A percentile compares a stretch with the other conserved stretches of the same genome.
These are phyloP conservation scores for Chloroclystis v-ata DNA, from an alignment of 2,888 invertebrate genomes.

Conservation along the genomic window DNA sequence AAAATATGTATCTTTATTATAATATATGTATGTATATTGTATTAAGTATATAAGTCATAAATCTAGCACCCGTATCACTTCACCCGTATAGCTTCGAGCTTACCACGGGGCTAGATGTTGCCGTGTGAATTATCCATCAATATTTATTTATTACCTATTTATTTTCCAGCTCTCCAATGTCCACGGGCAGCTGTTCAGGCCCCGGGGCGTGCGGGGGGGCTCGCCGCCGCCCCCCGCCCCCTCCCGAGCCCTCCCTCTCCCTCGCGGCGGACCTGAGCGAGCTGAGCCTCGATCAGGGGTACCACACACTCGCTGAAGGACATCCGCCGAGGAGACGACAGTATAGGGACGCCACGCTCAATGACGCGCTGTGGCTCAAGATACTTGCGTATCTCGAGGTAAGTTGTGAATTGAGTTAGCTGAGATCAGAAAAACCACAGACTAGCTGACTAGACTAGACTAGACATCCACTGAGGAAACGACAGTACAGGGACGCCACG, in stretches of 20 bases:
- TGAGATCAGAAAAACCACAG: too few species aligned
- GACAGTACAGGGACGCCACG: slow-evolving; percentile 52
- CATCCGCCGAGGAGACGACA: slow-evolving; percentile 61
- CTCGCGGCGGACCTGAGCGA: slow-evolving; percentile 69
- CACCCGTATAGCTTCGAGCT: too few species aligned
- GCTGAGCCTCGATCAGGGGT: slow-evolving; percentile 88
- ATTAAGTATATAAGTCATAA: too few species aligned
- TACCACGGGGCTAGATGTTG: too few species aligned
- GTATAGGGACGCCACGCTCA: slow-evolving; percentile 53
- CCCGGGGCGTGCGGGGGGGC: slow-evolving; percentile 66
- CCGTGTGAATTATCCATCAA: too few species aligned
- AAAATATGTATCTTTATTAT: too few species aligned
- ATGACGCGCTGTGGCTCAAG: slow-evolving; percentile 65
- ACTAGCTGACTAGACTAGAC: too few species aligned
- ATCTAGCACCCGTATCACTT: too few species aligned
- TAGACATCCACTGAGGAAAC: slow-evolving; percentile 74
- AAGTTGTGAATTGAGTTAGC: slow-evolving; percentile 5
- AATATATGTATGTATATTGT: too few species aligned
- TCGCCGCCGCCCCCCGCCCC: slow-evolving; percentile 65
- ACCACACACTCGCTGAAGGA: slow-evolving; percentile 88
- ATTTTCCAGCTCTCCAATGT: slow-evolving; percentile 39
- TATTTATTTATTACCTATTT: too few species aligned
- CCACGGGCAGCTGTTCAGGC: slow-evolving; percentile 64
- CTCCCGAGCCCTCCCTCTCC: slow-evolving; percentile 67
- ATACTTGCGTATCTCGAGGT: slow-evolving; percentile 68